phyloP scores from a whole-genome alignment of 2,113 vertebrate genomes.

The Macquaria ambigua region DNA sequence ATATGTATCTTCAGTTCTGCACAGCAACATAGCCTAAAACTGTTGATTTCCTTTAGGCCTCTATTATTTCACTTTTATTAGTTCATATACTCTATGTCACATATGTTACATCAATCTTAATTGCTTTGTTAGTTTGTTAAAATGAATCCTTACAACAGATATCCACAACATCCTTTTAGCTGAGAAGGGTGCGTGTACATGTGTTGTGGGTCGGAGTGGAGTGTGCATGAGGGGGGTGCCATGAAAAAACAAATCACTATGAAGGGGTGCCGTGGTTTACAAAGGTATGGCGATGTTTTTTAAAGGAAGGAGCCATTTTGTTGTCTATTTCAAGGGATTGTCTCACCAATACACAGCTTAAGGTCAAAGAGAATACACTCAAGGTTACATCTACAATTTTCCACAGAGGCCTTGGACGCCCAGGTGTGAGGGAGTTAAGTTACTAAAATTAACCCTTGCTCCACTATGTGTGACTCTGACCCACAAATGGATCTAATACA shows the following conservation, averaged over 20 bases:
- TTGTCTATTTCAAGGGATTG: slow-evolving; percentile 7
- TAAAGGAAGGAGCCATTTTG: neutral
- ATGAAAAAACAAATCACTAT: neutral
- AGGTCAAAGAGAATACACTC: slow-evolving; percentile 23
- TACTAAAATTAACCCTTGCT: slow-evolving; percentile 11
- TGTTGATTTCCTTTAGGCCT: neutral
- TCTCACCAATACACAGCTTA: neutral
- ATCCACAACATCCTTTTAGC: neutral
- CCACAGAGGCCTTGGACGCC: neutral
- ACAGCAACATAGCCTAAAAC: neutral
- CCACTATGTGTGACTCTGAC: slow-evolving; percentile 38
- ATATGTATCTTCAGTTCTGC: neutral
- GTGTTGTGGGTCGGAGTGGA: neutral
- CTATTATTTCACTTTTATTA: neutral
- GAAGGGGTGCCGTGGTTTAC: neutral
- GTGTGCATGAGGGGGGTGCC: neutral
- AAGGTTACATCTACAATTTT: neutral
- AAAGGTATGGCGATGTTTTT: neutral
- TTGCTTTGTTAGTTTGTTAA: neutral
- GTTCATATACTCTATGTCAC: neutral
- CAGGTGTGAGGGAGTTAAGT: slow-evolving; percentile 26
- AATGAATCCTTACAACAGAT: neutral
- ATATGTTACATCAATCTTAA: neutral
- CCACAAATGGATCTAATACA: slow-evolving; percentile 31
- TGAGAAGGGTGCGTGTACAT: neutral